Evolutionary conservation across 2,888 invertebrate species (phyloP).

Genomic region (Protonemura montana): DNA sequence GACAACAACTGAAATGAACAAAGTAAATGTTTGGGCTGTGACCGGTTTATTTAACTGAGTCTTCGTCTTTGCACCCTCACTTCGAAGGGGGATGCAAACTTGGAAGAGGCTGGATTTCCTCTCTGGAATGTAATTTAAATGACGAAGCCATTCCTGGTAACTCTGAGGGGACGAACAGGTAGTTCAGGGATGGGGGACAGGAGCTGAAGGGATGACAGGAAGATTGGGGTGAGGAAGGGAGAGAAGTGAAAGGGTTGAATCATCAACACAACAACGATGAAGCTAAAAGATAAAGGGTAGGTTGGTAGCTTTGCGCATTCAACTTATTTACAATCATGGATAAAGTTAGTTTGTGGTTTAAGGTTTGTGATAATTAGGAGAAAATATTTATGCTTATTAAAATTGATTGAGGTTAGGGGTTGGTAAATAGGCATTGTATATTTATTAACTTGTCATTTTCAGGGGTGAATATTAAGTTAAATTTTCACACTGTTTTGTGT

Average conservation of each 20-base stretch:
- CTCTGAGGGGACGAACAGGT: not conserved
- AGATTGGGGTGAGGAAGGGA: not conserved
- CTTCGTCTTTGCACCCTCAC: not conserved
- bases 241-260: not conserved
- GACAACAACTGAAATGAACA: too few relatives aligned
- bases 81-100: not conserved
- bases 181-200: not conserved
- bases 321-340: not conserved
- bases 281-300: not conserved
- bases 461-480: constrained; percentile 7
- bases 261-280: not conserved
- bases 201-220: not conserved
- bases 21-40: too few relatives aligned
- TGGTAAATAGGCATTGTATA: not conserved
- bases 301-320: not conserved
- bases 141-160: constrained; percentile 5
- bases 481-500: not conserved
- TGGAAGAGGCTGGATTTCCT: constrained; percentile 18
- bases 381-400: not conserved
- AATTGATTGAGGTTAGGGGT: not conserved
- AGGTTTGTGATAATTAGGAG: not conserved
- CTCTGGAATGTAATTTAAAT: constrained; percentile 38
- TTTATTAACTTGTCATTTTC: not conserved
- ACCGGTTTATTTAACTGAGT: too few relatives aligned
- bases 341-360: not conserved